Percentiles rank a stretch among this genome's conserved stretches.
Conservation (phyloP, 2,888 invertebrate genomes). For the Notodonta ziczac region DNA sequence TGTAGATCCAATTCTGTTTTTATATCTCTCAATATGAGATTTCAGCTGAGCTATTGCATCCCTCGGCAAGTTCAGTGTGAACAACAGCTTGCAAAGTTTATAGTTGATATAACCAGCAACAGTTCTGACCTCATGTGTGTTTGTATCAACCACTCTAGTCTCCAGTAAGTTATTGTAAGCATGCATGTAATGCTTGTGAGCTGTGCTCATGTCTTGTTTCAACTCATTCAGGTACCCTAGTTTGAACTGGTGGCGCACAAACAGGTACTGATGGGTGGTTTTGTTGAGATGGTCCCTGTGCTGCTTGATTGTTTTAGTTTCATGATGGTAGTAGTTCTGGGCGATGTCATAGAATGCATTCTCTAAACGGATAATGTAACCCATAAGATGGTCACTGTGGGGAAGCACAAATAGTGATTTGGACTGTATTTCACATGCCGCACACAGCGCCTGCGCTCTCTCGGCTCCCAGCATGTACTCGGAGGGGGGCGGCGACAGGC, state of each 20-base stretch:
- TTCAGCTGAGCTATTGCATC: slow-evolving; percentile 98
- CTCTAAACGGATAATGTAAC: slow-evolving; percentile 91
- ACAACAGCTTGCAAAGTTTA: slow-evolving; percentile 96
- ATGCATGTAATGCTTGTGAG: slow-evolving; percentile 94
- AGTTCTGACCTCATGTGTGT: slow-evolving; percentile 96
- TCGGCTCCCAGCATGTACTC: slow-evolving; percentile 95
- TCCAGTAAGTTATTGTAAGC: slow-evolving; percentile 96
- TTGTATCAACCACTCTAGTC: slow-evolving; percentile 94
- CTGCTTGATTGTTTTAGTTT: slow-evolving; percentile 93
- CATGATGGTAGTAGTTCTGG: slow-evolving; percentile 95
- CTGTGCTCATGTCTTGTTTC: slow-evolving; percentile 93
- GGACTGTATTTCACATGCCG: slow-evolving; percentile 95
- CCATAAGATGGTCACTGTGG: slow-evolving; percentile 93
- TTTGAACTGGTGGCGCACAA: slow-evolving; percentile 98
- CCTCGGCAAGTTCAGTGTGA: slow-evolving; percentile 93
- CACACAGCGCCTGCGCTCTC: slow-evolving; percentile 94
- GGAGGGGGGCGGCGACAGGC: slow-evolving; percentile 89
- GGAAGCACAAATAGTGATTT: slow-evolving; percentile 97
- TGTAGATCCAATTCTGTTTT: slow-evolving; percentile 90
- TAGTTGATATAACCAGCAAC: slow-evolving; percentile 98
- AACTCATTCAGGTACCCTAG: slow-evolving; percentile 97
- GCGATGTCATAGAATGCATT: slow-evolving; percentile 97
- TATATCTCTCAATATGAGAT: slow-evolving; percentile 95
- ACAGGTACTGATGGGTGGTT: slow-evolving; percentile 95
- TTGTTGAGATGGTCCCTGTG: slow-evolving; percentile 96